phyloP scores from a whole-genome alignment of 2,113 vertebrate genomes.

The Tragelaphus scriptus region DNA sequence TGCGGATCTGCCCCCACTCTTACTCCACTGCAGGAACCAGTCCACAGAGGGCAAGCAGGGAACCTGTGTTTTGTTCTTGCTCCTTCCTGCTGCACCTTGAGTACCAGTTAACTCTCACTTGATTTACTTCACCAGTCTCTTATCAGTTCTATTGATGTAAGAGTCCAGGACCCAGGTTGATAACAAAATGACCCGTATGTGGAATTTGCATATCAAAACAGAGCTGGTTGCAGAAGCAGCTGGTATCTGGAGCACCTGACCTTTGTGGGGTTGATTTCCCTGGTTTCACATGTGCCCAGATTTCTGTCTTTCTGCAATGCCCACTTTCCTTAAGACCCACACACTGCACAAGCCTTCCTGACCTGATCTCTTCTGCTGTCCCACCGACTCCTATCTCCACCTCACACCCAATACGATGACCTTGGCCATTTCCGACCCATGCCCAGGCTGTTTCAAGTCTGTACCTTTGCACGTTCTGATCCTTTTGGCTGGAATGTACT shows the following conservation, averaged over 20 bases:
- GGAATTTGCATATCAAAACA: not conserved
- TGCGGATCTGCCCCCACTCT: accelerated
- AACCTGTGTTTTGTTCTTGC: not conserved
- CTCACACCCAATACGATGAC: not conserved
- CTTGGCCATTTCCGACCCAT: not conserved
- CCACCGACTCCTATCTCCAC: accelerated
- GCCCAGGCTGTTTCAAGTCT: not conserved
- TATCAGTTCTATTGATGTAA: not conserved
- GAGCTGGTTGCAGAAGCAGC: not conserved
- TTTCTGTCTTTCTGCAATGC: not conserved
- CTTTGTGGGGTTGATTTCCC: not conserved
- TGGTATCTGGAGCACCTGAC: not conserved
- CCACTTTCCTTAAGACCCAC: not conserved
- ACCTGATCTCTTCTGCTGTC: not conserved
- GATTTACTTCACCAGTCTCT: not conserved
- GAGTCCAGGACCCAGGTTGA: not conserved
- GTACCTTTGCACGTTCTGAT: not conserved
- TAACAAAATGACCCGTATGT: not conserved
- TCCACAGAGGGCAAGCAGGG: not conserved
- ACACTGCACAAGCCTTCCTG: not conserved
- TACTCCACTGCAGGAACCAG: not conserved
- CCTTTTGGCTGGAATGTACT: not conserved
- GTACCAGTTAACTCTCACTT: not conserved
- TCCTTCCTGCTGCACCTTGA: not conserved
- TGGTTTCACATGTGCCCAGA: not conserved